Evolutionary conservation across 2,888 invertebrate species (phyloP), one percentile per base, ranked within the genome.

Genomic region (Psylliodes chrysocephalus): DNA sequence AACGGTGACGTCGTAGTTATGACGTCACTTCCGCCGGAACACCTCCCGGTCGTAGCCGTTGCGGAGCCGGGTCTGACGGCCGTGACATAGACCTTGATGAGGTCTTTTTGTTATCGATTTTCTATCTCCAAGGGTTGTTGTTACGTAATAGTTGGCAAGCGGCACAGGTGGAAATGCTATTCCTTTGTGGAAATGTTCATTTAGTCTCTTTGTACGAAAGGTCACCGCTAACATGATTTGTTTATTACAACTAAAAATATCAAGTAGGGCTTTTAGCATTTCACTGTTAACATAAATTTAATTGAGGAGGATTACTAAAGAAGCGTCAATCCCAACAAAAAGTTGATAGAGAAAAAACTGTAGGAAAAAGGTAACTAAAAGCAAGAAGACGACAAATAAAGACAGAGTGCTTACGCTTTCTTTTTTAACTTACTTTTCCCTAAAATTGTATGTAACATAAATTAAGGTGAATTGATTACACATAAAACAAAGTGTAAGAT

Each of bases 1-100:
- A 8, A 14, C 14, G 4, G 19, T 35, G 46, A 46, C 56, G 56
- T 28, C 57, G 70, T 17, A 2, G 49, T 30, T 40, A 17, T 55
- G 51, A 53, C 47, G 61, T 64, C 53, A 66, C 53, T 61, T 64
- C 67, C 67, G 56, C 47, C 55, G 63, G 57, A 52, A 52, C 53
- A 12, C 57, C 54, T 33, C 38, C 19, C 53, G 25, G 30, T 30
- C 64, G 56, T 52, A 42, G 51, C 60, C 15, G 55, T 22, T 22
- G 22, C 22, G 22, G 19, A 12, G 35, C 22, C 47, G 38, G 15
- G 18, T 38, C 15, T 10, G 38, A 56, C 60, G 63, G 18, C 66
- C 66, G 17, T 66, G 66, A 63, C 68, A 60, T 44, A 63, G 66
- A 63, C 65, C 63, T 66, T 59, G 10, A 8, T 3, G 35, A 33